Percentiles rank a stretch among this genome's conserved stretches.
Conservation (phyloP, 2,113 vertebrate species). For the Artemisiospiza belli region DNA sequence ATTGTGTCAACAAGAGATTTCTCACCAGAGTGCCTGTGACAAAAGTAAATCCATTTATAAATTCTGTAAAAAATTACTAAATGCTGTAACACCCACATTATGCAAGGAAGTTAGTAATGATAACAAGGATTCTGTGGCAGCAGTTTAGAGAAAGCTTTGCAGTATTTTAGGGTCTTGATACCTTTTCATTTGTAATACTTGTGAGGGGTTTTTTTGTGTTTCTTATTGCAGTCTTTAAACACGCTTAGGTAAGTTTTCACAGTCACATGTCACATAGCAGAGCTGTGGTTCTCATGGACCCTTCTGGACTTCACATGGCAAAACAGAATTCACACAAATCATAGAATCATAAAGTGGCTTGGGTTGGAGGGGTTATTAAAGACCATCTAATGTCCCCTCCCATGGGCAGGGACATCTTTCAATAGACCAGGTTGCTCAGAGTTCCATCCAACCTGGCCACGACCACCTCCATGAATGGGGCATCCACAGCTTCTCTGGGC, state of each 20-base stretch:
- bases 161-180: neutral
- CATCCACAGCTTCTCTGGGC: neutral
- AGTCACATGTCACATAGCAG: neutral
- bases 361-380: neutral
- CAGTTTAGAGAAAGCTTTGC: neutral
- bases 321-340: neutral
- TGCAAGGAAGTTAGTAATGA: neutral
- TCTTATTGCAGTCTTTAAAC: neutral
- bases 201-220: too few species aligned
- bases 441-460: neutral
- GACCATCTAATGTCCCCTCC: too few species aligned
- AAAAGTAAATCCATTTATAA: slow-evolving; percentile 17
- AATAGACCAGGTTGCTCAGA: neutral
- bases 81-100: neutral
- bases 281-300: neutral
- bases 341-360: neutral
- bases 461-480: neutral
- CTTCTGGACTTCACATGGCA: neutral
- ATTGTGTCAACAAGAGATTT: slow-evolving; percentile 8
- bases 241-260: neutral
- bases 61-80: neutral
- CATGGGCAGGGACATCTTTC: neutral
- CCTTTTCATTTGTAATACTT: neutral
- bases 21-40: neutral
- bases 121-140: neutral